Evolutionary conservation across 2,888 invertebrate species (phyloP), one percentile per base, ranked within the genome.

Genomic region (Epinotia bilunana): DNA sequence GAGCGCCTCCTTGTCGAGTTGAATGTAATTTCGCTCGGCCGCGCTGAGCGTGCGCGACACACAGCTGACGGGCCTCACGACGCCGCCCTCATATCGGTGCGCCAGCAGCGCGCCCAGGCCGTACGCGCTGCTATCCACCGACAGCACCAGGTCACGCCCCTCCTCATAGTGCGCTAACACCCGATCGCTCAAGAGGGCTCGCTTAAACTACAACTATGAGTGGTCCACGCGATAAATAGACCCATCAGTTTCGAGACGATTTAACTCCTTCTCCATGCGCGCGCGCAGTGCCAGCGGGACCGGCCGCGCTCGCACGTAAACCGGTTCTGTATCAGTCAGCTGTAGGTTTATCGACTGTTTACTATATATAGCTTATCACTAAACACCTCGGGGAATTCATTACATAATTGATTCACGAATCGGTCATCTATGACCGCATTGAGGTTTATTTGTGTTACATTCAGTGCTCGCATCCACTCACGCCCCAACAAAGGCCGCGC

Each of bases 11-110:
- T 28, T 28, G 28, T 28, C 28, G 3, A 28, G 28, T 5, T 28
- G 28, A 28, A 2, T 28, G 28, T 28, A 28, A 28, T 28, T 28
- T 3, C 57, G 53, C 61, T 84, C 83, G 0, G 83, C 77, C 4
- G 46, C 60, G 61, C 68, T 78, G 11, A 83, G 68, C 7, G 80
- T 80, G 4, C 82, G 79, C 43, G 80, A 82, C 1, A 71, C 80
- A 60, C 77, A 83, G 16, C 76, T 74, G n/a, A 82, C 76, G 53
- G 28, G 28, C 28, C 65, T 28, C 20, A 33, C 53, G 33, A 7
- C 13, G 28, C 65, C 53, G n/a, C 12, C 65, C 23, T 53, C 53
- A 53, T 53, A n/a, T n/a, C n/a, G n/a, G n/a, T n/a, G n/a, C n/a
- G n/a, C n/a, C 53, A 53, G 65, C 11, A 23, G 49, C 3, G 46